A percentile compares a stretch with the other conserved stretches of the same genome.
Evolutionary conservation across 2,113 vertebrate genomes (phyloP).

Genomic region (Mixornis gularis): DNA sequence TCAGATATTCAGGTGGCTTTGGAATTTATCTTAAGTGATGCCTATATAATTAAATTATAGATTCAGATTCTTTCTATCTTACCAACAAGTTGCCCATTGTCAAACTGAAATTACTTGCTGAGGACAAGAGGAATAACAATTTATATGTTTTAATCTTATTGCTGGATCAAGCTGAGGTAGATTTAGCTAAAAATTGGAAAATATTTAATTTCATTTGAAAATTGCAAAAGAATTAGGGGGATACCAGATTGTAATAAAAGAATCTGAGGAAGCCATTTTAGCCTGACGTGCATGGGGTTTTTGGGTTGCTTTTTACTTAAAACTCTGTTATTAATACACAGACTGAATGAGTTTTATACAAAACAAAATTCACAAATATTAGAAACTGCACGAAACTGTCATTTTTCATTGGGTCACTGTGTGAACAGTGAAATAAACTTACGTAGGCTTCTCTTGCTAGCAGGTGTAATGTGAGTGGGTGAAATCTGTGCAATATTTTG

Average conservation of each 20-base stretch:
- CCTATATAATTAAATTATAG: not conserved
- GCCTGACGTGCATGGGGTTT: not conserved
- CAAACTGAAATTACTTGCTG: not conserved
- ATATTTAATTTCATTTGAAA: not conserved
- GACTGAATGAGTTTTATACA: not conserved
- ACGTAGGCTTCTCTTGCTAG: not conserved
- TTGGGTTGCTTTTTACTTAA: not conserved
- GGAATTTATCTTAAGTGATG: not conserved
- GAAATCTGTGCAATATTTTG: not conserved
- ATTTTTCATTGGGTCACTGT: not conserved
- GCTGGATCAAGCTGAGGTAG: not conserved
- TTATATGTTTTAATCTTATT: not conserved
- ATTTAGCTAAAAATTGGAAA: not conserved
- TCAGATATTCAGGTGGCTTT: not conserved
- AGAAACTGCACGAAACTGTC: not conserved
- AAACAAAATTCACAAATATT: not conserved
- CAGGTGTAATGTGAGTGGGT: conserved; percentile 6
- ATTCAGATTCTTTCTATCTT: not conserved
- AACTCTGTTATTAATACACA: not conserved
- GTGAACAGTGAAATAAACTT: not conserved
- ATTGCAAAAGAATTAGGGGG: not conserved
- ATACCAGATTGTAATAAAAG: not conserved
- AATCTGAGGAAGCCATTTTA: not conserved
- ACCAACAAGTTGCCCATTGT: not conserved
- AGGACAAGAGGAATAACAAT: not conserved